Evolutionary conservation across 1,140 invertebrate genomes (phyloP).

Genomic region (Rhagoletis zephyria): DNA sequence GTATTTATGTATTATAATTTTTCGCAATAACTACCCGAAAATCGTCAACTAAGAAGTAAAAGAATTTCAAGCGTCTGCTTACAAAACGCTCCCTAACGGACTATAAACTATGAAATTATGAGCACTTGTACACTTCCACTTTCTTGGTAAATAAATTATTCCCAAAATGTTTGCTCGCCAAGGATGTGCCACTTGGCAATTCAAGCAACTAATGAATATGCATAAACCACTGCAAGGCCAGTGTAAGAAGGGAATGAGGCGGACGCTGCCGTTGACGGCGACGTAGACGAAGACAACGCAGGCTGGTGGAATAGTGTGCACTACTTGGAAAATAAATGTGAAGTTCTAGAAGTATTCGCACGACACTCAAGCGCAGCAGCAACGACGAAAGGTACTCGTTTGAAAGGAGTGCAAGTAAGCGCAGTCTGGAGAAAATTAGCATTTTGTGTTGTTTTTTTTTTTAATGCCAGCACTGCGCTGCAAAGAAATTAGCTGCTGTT

Average conservation of each 20-base stretch:
- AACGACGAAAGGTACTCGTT: not conserved
- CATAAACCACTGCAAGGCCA: slow-evolving; percentile 40
- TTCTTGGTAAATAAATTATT: not conserved
- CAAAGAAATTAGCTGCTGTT: not conserved
- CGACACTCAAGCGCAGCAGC: not conserved
- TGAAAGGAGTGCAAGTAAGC: not conserved
- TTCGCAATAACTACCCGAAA: not conserved
- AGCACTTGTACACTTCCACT: slow-evolving; percentile 36
- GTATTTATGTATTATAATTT: not conserved
- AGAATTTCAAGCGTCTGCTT: not conserved
- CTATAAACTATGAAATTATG: slow-evolving; percentile 43
- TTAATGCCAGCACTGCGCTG: not conserved
- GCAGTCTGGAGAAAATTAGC: not conserved
- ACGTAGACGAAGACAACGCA: too few relatives aligned
- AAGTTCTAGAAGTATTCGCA: not conserved
- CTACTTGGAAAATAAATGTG: slow-evolving; percentile 17
- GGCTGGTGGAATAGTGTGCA: not conserved
- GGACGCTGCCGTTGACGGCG: too few relatives aligned
- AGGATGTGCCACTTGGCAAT: not conserved
- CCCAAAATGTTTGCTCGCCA: slow-evolving; percentile 12
- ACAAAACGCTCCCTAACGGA: slow-evolving; percentile 39
- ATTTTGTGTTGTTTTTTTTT: not conserved
- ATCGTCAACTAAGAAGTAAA: not conserved
- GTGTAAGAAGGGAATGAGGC: not conserved
- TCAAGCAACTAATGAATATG: slow-evolving; percentile 46